Percentiles rank a stretch among this genome's conserved stretches.
Conservation (phyloP, 1,140 invertebrate species). For the Drosophila jambulina region DNA sequence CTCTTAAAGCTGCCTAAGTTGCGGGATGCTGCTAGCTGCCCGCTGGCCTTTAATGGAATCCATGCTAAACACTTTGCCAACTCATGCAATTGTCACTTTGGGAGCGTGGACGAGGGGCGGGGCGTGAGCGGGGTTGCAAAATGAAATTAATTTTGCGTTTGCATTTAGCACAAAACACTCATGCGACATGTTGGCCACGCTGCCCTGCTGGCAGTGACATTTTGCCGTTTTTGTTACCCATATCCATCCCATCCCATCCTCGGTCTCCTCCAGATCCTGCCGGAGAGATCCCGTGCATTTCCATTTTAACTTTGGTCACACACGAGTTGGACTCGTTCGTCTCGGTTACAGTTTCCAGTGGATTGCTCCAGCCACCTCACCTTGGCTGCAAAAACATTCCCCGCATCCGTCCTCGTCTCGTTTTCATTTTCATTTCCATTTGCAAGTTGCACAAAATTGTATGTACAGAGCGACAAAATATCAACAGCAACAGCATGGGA, state of each 20-base stretch:
- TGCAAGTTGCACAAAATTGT: conserved; percentile 68
- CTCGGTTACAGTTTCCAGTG: conserved; percentile 73
- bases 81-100: conserved; percentile 76
- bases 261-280: conserved; percentile 1
- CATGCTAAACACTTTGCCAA: conserved; percentile 75
- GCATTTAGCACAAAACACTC: conserved; percentile 67
- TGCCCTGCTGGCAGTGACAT: conserved; percentile 62
- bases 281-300: conserved; percentile 47
- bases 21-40: conserved; percentile 32
- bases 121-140: conserved; percentile 33
- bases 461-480: conserved; percentile 71
- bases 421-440: conserved; percentile 43
- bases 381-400: conserved; percentile 1
- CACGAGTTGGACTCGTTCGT: conserved; percentile 66
- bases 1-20: conserved; percentile 62
- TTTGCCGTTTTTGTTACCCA: conserved; percentile 61
- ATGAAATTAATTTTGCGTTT: conserved; percentile 82
- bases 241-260: conserved; percentile 19
- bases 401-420: background rate
- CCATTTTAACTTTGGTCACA: conserved; percentile 80
- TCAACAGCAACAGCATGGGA: conserved; percentile 42
- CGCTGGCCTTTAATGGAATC: conserved; percentile 67
- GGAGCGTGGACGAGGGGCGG: conserved; percentile 23
- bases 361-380: conserved; percentile 32
- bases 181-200: conserved; percentile 66